Evolutionary conservation across 2,113 vertebrate genomes (phyloP).

Genomic region (Gopherus evgoodei): DNA sequence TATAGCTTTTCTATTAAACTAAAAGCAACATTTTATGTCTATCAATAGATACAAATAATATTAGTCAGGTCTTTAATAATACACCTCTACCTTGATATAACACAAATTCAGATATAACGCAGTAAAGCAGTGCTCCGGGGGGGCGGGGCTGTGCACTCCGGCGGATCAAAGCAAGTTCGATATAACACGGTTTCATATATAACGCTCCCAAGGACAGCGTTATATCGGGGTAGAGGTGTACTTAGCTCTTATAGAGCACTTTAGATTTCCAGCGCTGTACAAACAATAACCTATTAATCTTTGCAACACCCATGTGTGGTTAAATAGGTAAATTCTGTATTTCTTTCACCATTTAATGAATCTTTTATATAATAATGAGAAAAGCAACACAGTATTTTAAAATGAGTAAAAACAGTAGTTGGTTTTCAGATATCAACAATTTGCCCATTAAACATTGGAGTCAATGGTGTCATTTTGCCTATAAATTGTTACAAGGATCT

Average conservation of each 20-base stretch:
- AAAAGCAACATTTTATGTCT: background rate
- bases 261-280: background rate
- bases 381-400: background rate
- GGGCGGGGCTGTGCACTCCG: no score
- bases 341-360: background rate
- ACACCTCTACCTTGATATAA: no score
- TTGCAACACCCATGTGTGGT: accelerated
- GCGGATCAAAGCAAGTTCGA: no score
- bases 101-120: no score
- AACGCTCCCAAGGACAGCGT: no score
- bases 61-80: background rate
- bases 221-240: background rate
- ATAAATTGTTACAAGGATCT: background rate
- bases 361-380: background rate
- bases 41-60: background rate
- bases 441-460: background rate
- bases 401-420: background rate
- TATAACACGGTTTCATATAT: no score
- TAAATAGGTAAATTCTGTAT: background rate
- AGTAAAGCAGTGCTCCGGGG: no score
- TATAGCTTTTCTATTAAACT: background rate
- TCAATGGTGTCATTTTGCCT: background rate
- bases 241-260: background rate
- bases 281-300: background rate
- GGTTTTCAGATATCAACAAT: background rate